Evolutionary conservation across 2,888 invertebrate genomes (phyloP).

Genomic region (Lacanobia wlatinum): DNA sequence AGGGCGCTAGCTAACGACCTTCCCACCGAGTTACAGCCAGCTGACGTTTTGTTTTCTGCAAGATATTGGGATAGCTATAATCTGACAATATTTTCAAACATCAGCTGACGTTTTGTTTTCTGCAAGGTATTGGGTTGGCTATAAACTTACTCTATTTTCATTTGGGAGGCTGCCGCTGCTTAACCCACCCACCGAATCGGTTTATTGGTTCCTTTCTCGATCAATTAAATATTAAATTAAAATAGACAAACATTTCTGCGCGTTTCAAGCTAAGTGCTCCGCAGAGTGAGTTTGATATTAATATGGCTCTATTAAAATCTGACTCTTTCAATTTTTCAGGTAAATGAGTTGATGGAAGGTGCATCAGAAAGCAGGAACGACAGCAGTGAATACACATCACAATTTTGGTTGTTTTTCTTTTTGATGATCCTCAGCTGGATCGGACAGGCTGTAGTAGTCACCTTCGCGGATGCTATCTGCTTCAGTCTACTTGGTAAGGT

Average conservation of each 20-base stretch:
- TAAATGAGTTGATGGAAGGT: constrained; percentile 87
- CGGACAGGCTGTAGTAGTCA: constrained; percentile 96
- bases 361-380: constrained; percentile 77
- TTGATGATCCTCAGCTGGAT: constrained; percentile 95
- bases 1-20: no score
- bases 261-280: not conserved
- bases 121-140: no score
- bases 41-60: no score
- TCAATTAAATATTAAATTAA: not conserved
- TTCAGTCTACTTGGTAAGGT: constrained; percentile 94
- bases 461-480: constrained; percentile 97
- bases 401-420: constrained; percentile 95
- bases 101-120: no score
- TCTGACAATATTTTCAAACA: no score
- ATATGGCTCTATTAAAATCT: not conserved
- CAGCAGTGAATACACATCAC: constrained; percentile 86
- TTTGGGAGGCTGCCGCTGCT: no score
- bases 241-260: not conserved
- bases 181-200: no score
- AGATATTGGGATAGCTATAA: no score
- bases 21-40: no score
- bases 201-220: no score
- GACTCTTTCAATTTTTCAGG: constrained; percentile 64
- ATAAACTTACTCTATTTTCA: no score
- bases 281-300: not conserved